Base-by-base conservation (phyloP, 2,113 vertebrate genomes). In the Pogonocichla stellata region DNA sequence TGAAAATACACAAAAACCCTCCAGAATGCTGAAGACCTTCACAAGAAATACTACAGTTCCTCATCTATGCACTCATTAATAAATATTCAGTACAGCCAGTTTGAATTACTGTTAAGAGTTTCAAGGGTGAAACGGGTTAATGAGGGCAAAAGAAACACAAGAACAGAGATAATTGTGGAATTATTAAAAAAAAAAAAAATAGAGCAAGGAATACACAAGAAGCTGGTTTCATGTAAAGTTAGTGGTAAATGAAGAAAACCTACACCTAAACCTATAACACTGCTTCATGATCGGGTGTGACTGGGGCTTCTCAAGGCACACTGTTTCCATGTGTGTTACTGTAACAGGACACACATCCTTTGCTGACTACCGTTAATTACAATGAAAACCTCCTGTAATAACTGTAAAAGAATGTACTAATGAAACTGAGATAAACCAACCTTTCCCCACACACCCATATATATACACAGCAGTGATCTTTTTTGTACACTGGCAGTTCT, bases 351-450 rank as follows among this genome's bases (percentile, higher is more conserved):
- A 67, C 45, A 60, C 42, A 73, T 56, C 65, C 73, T 86, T 86
- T 93, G 42, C 54, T 94, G 77, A 8, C 56, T 86, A 83, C 57
- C 80, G 69, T 80, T 96, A 95, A 95, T 92, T 84, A 92, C 74
- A 95, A 74, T 8, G 38, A 88, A 91, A 95, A 40, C 56, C 33
- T 92, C 85, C 86, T 34, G 67, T 62, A 94, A 97, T 92, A 96
- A 92, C 64, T 33, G 38, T 17, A 53, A 8, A 51, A 79, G 42
- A 77, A 78, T 4, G 2, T 15, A 85, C 61, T 66, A 42, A 20
- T 7, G 34, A 42, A 75, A 74, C 19, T 43, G 9, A 71, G 14
- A 74, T 43, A 91, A 93, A 51, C 12, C 51, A 73, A 43, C 26
- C 73, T 86, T 85, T 65, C 11, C 40, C 19, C 57, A 34, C 26